A percentile compares a stretch with the other conserved stretches of the same genome.
Conservation (phyloP, 2,888 invertebrate genomes). For the Druceiella hillmani region DNA sequence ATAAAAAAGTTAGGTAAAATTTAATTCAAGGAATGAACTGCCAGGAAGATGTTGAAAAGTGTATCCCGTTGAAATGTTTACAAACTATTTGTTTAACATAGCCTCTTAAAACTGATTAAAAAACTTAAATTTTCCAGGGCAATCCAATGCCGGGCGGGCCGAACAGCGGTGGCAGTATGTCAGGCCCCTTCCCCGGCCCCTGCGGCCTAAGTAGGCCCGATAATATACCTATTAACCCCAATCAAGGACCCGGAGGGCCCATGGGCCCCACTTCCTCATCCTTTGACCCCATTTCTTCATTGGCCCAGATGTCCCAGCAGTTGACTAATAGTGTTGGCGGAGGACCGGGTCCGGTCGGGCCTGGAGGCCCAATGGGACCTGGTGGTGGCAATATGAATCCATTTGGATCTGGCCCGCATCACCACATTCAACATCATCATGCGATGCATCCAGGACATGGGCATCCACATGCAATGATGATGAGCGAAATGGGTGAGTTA, state of each 20-base stretch:
- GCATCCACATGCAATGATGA: constrained; percentile 47
- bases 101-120: no score
- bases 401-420: constrained; percentile 36
- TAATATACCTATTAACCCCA: constrained; percentile 47
- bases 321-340: constrained; percentile 64
- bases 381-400: constrained; percentile 36
- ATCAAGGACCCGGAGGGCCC: constrained; percentile 51
- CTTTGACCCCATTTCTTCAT: constrained; percentile 90
- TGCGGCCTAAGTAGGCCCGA: constrained; percentile 46
- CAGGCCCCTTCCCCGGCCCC: constrained; percentile 51
- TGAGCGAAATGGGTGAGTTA: constrained; percentile 44
- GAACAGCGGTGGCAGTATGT: constrained; percentile 43
- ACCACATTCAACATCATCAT: constrained; percentile 48
- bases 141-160: constrained; percentile 48
- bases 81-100: no score
- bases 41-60: no score
- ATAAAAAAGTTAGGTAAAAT: no score
- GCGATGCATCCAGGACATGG: constrained; percentile 41
- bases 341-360: constrained; percentile 22
- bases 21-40: no score
- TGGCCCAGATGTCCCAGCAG: constrained; percentile 93
- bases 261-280: constrained; percentile 53
- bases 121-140: no score
- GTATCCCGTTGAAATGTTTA: no score
- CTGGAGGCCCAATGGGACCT: constrained; percentile 38